phyloP scores from a whole-genome alignment of 53 echinoderm and acorn worm species.

The Holothuria scabra region DNA sequence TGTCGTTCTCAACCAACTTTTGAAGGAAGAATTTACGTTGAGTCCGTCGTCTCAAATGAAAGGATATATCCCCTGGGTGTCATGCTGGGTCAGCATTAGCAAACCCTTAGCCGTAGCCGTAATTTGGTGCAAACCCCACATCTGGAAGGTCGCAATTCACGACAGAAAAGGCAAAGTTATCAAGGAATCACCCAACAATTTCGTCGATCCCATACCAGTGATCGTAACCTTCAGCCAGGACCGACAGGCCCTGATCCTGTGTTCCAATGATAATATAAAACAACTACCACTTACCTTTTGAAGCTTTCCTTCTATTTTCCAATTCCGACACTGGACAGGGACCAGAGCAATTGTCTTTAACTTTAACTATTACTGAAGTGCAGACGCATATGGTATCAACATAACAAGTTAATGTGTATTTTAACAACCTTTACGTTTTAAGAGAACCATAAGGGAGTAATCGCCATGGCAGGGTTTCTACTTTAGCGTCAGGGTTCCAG shows the following conservation, averaged over 20 bases:
- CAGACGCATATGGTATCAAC: too few relatives aligned
- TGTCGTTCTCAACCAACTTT: background rate
- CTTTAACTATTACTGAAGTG: too few relatives aligned
- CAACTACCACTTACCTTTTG: background rate
- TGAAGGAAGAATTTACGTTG: background rate
- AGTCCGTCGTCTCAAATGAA: background rate
- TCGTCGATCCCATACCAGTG: background rate
- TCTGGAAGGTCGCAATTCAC: slow-evolving; percentile 23
- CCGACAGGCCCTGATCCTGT: background rate
- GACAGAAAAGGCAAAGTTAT: background rate
- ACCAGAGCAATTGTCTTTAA: too few relatives aligned
- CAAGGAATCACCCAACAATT: slow-evolving; percentile 6
- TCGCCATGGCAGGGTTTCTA: too few relatives aligned
- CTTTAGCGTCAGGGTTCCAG: too few relatives aligned
- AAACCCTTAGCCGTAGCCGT: slow-evolving; percentile 1
- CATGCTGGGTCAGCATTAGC: slow-evolving; percentile 1
- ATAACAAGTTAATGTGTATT: too few relatives aligned
- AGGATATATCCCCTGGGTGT: slow-evolving; percentile 18
- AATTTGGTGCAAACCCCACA: slow-evolving; percentile 13
- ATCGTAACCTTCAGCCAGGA: background rate
- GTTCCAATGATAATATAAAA: slow-evolving; percentile 7
- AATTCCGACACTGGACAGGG: too few relatives aligned
- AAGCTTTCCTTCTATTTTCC: too few relatives aligned
- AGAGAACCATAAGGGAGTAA: too few relatives aligned
- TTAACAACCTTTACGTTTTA: too few relatives aligned